A percentile compares a stretch with the other conserved stretches of the same genome.
Conservation (phyloP, 2,888 invertebrate species). For the Drosophila mettleri region DNA sequence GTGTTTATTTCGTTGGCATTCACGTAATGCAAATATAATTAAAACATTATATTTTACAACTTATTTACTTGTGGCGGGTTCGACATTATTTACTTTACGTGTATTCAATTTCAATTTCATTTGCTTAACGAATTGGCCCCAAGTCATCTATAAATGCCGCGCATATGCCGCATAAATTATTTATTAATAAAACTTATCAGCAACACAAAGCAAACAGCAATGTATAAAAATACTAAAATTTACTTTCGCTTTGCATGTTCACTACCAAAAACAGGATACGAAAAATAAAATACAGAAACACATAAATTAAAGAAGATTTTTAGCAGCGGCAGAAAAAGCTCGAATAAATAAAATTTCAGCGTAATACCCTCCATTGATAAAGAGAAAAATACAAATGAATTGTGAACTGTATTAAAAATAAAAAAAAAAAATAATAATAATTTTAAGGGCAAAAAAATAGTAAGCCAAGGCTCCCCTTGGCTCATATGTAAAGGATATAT, state of each 20-base stretch:
- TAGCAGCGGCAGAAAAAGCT: background rate
- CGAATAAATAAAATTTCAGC: background rate
- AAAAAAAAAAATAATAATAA: background rate
- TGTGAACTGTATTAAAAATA: background rate
- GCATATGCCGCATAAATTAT: slow-evolving; percentile 41
- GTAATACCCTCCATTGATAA: background rate
- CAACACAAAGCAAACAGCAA: background rate
- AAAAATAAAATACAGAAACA: background rate
- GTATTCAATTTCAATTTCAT: slow-evolving; percentile 52
- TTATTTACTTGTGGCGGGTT: slow-evolving; percentile 31
- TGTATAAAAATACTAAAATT: slow-evolving; percentile 16
- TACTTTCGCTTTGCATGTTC: slow-evolving; percentile 16
- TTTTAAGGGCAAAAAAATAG: too few relatives aligned
- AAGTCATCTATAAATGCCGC: slow-evolving; percentile 37
- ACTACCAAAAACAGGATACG: slow-evolving; percentile 1
- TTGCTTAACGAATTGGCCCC: slow-evolving; percentile 14
- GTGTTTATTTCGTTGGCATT: slow-evolving; percentile 6
- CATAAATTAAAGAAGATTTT: slow-evolving; percentile 3
- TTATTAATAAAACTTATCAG: slow-evolving; percentile 42
- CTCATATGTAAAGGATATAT: too few relatives aligned
- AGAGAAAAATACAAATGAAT: background rate
- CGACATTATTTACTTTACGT: slow-evolving; percentile 36
- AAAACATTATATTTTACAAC: slow-evolving; percentile 21
- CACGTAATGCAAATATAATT: slow-evolving; percentile 39
- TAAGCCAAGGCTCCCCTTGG: too few relatives aligned